phyloP scores from a whole-genome alignment of 2,888 invertebrate species.

The Ophion obscuratus region DNA sequence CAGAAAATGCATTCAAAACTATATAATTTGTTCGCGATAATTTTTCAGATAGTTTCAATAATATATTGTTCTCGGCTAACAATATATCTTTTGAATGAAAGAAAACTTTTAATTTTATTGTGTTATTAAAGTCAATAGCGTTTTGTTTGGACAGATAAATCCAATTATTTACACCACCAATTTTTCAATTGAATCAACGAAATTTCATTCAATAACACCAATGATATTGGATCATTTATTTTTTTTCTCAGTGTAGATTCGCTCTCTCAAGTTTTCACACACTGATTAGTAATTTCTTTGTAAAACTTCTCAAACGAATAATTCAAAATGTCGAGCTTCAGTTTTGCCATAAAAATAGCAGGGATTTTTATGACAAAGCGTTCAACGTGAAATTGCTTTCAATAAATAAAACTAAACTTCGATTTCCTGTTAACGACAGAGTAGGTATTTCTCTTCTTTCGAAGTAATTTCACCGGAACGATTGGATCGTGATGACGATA shows the following conservation, averaged over 20 bases:
- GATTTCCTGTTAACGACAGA: not conserved
- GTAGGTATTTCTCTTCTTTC: not conserved
- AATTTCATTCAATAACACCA: too few relatives aligned
- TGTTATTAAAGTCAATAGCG: too few relatives aligned
- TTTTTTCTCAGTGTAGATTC: not conserved
- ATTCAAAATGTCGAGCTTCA: not conserved
- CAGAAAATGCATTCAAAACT: too few relatives aligned
- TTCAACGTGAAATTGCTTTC: not conserved
- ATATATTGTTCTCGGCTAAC: too few relatives aligned
- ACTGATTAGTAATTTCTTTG: not conserved
- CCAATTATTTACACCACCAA: too few relatives aligned
- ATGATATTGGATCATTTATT: too few relatives aligned
- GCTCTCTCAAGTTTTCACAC: not conserved
- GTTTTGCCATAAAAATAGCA: not conserved
- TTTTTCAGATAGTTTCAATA: too few relatives aligned
- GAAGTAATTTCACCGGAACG: not conserved
- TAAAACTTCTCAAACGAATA: not conserved
- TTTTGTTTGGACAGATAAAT: too few relatives aligned
- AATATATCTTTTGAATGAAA: too few relatives aligned
- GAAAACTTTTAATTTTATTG: too few relatives aligned
- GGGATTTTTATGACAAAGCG: not conserved
- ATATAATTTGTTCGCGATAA: too few relatives aligned
- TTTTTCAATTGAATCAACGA: too few relatives aligned
- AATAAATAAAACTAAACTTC: not conserved
- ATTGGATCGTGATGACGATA: conserved; percentile 45